Percentiles rank a stretch among this genome's conserved stretches.
phyloP scores from a whole-genome alignment of 2,888 invertebrate species.

The Dicycla oo region DNA sequence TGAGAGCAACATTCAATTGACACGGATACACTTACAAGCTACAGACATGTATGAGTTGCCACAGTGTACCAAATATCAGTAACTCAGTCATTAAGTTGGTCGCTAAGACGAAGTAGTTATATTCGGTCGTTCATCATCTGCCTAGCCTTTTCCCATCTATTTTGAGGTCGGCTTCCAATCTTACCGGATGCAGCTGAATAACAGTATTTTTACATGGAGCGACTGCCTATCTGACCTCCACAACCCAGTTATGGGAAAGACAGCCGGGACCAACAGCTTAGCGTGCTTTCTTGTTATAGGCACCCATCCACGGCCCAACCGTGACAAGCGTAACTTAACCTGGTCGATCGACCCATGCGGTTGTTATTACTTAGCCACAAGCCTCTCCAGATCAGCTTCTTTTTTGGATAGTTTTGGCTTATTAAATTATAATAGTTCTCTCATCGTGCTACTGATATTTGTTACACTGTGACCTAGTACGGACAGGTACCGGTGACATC shows the following conservation, averaged over 20 bases:
- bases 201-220: background rate
- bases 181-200: background rate
- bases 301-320: too few species aligned
- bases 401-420: background rate
- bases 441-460: constrained; percentile 34
- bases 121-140: background rate
- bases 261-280: too few species aligned
- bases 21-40: constrained; percentile 76
- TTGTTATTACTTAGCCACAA: too few species aligned
- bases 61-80: constrained; percentile 41
- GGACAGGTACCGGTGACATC: constrained; percentile 60
- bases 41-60: constrained; percentile 76
- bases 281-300: too few species aligned
- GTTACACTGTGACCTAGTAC: constrained; percentile 42
- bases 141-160: background rate
- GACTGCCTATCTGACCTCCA: too few species aligned
- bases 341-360: too few species aligned
- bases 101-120: background rate
- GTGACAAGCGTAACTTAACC: too few species aligned
- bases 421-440: background rate
- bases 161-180: background rate
- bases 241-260: too few species aligned
- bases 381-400: too few species aligned
- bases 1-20: constrained; percentile 85
- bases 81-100: background rate